phyloP scores from a whole-genome alignment of 1,140 invertebrate species.

The Popillia japonica region DNA sequence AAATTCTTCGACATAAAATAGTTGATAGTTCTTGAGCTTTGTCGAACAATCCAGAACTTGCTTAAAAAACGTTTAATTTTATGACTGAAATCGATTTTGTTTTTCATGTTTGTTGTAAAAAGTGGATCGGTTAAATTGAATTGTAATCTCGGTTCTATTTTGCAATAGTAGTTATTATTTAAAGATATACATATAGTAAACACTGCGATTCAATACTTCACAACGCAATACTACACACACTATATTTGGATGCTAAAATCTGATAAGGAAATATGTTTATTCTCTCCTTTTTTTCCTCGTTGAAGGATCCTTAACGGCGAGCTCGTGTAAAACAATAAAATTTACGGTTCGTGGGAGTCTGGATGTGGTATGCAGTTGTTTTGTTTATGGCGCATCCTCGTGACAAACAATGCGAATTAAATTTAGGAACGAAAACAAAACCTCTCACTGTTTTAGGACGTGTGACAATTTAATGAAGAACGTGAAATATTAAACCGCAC shows the following conservation, averaged over 20 bases:
- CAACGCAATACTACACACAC: neutral
- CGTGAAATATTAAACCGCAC: neutral
- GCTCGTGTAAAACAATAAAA: conserved; percentile 26
- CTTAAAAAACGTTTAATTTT: no score
- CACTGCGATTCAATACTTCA: neutral
- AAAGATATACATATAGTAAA: no score
- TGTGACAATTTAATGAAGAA: conserved; percentile 15
- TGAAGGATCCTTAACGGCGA: neutral
- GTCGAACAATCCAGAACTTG: no score
- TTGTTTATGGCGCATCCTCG: conserved; percentile 16
- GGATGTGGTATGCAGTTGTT: neutral
- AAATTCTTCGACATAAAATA: no score
- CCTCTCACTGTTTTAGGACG: neutral
- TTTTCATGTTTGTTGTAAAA: no score
- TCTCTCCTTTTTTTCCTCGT: neutral
- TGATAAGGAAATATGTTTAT: conserved; percentile 19
- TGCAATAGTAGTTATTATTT: no score
- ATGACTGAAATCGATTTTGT: no score
- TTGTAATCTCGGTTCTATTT: no score
- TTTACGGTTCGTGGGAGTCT: conserved; percentile 23
- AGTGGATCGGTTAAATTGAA: no score
- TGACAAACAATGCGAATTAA: conserved; percentile 11
- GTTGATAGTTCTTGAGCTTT: no score
- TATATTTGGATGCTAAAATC: conserved; percentile 7
- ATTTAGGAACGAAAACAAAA: conserved; percentile 6